Base-by-base conservation (phyloP, 2,888 invertebrate genomes). In the Branchellion lobata region DNA sequence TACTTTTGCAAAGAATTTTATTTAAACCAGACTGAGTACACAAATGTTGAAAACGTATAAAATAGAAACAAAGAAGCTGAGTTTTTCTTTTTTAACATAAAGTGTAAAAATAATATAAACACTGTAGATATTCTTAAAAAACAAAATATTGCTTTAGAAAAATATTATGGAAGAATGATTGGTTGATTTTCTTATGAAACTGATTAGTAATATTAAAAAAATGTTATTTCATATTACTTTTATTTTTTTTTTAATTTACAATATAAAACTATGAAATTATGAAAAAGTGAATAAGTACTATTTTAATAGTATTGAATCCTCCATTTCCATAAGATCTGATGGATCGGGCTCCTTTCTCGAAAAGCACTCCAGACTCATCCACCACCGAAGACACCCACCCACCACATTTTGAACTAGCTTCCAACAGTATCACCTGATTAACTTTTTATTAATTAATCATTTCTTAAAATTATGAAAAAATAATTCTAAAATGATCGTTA, bases 321-420 rank as follows among this genome's bases (percentile, higher is more conserved):
- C 90, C 86, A 27, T 36, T 34, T 31, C 88, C 84, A 0, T 93
- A 93, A 82, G 89, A 90, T 57, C 96, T 90, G 27, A 97, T 91
- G 0, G 95, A 95, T 82, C 95, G 89, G 0, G 97, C 95, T 0
- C 96, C 96, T 85, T 92, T 91, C 86, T 97, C 96, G 85, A 94
- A 95, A 33, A 93, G 86, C 79, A 92, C 91, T 0, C 91, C 91
- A 85, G 91, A 91, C 81, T 91, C 88, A 21, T 90, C 89, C 81
- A 88, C 88, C 51, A 91, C 90, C 0, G 88, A 85, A 84, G 92
- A 91, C 81, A 96, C 91, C 96, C 96, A 96, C 65, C 97, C 97
- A 0, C 97, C 96, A 69, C 93, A 89, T 53, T 92, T 89, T 78
- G 90, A 89, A 0, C 92, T 90, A 0, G 92, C 91, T 89, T 96